Evolutionary conservation across 2,113 vertebrate genomes (phyloP).

Genomic region (Lophius piscatorius): DNA sequence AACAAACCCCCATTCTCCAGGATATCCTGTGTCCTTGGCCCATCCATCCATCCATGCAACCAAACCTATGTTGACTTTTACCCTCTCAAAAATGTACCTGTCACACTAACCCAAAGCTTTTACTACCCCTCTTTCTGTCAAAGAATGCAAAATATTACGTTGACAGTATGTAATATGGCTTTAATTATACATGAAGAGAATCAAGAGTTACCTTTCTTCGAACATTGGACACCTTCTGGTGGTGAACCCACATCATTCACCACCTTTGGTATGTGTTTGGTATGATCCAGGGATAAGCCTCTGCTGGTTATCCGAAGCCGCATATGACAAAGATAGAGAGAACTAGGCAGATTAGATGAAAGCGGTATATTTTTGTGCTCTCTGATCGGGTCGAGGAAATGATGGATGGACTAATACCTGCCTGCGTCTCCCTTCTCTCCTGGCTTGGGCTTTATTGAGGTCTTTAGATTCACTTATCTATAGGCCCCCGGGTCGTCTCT

Average conservation of each 20-base stretch:
- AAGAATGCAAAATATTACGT: too few relatives aligned
- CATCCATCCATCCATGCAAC: too few relatives aligned
- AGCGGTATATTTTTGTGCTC: slow-evolving; percentile 77
- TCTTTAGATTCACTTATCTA: slow-evolving; percentile 78
- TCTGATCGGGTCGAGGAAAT: slow-evolving; percentile 69
- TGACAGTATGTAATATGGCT: too few relatives aligned
- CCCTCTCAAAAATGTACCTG: too few relatives aligned
- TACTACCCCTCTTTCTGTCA: too few relatives aligned
- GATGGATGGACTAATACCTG: slow-evolving; percentile 73
- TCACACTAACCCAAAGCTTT: too few relatives aligned
- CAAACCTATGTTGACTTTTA: too few relatives aligned
- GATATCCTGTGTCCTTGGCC: too few relatives aligned
- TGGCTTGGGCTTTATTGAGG: slow-evolving; percentile 63
- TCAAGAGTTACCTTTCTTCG: neutral
- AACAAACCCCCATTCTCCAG: too few relatives aligned
- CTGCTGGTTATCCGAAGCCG: slow-evolving; percentile 58
- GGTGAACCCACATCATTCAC: slow-evolving; percentile 1
- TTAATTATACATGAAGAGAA: too few relatives aligned
- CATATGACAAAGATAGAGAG: slow-evolving; percentile 67
- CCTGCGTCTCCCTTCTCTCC: slow-evolving; percentile 56
- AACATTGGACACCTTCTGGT: neutral
- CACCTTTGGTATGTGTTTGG: slow-evolving; percentile 36
- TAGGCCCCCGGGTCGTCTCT: slow-evolving; percentile 55
- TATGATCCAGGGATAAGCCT: slow-evolving; percentile 52
- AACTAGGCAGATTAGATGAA: slow-evolving; percentile 64